phyloP scores from a whole-genome alignment of 2,113 vertebrate species.

The Gymnarchus niloticus region DNA sequence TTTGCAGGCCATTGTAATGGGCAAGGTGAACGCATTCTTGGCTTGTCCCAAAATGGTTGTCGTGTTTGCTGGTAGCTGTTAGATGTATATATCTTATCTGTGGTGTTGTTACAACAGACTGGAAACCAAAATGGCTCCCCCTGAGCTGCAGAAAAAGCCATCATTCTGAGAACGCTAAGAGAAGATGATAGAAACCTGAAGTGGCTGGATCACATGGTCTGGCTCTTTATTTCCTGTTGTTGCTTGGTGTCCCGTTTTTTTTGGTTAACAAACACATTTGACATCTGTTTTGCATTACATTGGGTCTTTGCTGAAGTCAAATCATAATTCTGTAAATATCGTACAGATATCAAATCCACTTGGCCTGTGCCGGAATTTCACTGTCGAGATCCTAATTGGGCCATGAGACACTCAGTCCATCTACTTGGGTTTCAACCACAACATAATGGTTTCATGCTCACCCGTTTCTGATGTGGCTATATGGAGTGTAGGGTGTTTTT shows the following conservation, averaged over 20 bases:
- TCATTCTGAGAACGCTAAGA: background rate
- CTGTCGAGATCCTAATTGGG: background rate
- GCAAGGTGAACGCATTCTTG: background rate
- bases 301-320: slow-evolving; percentile 2
- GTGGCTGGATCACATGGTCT: background rate
- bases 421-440: background rate
- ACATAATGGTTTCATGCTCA: background rate
- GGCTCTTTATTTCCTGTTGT: background rate
- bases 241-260: background rate
- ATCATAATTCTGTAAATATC: background rate
- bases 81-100: background rate
- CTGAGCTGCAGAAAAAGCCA: too few relatives aligned
- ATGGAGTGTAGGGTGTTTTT: background rate
- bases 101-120: too few relatives aligned
- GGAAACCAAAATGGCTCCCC: too few relatives aligned
- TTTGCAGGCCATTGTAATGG: background rate
- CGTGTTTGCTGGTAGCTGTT: background rate
- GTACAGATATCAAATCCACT: background rate
- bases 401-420: background rate
- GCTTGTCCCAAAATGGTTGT: background rate
- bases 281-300: slow-evolving; percentile 24
- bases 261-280: background rate
- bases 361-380: background rate
- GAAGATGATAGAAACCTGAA: background rate
- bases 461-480: background rate